These are phyloP conservation scores for Drosophila borealis DNA, from an alignment of 2,888 invertebrate genomes.

Conservation along the genomic window DNA sequence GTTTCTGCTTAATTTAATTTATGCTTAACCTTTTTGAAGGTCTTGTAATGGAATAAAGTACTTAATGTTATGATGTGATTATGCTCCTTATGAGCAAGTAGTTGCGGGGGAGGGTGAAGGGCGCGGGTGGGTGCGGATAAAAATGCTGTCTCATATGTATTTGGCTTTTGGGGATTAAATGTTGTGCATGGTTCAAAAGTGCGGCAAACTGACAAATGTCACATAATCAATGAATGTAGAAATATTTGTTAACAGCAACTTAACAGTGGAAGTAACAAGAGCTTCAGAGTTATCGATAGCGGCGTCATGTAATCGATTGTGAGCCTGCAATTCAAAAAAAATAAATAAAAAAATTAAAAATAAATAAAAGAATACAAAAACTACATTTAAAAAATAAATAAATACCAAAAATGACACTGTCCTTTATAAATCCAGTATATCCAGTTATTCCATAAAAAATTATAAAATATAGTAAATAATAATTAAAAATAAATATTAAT, in stretches of 20 bases:
- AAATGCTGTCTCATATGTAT: slow-evolving; percentile 23
- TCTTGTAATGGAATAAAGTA: slow-evolving; percentile 58
- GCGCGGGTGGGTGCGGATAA: not conserved
- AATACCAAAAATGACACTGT: too few species aligned
- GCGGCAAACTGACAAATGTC: not conserved
- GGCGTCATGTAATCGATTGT: not conserved
- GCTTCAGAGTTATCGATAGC: not conserved
- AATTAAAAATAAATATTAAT: too few species aligned
- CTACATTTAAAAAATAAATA: too few species aligned
- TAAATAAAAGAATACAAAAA: too few species aligned
- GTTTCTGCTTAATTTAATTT: slow-evolving; percentile 67
- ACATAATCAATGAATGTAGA: not conserved
- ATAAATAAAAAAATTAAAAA: not conserved
- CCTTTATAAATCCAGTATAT: too few species aligned
- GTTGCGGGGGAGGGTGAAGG: not conserved
- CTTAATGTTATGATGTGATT: slow-evolving; percentile 70
- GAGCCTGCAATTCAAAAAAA: not conserved
- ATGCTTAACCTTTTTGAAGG: slow-evolving; percentile 63
- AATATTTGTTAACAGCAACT: not conserved
- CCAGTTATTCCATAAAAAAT: too few species aligned
- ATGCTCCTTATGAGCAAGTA: slow-evolving; percentile 28
- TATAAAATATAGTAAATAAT: too few species aligned
- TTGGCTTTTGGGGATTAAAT: slow-evolving; percentile 16
- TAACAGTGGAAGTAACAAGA: not conserved
- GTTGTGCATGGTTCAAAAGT: not conserved